Conservation (phyloP, 2,113 vertebrate genomes). For the Taxidea taxus region DNA sequence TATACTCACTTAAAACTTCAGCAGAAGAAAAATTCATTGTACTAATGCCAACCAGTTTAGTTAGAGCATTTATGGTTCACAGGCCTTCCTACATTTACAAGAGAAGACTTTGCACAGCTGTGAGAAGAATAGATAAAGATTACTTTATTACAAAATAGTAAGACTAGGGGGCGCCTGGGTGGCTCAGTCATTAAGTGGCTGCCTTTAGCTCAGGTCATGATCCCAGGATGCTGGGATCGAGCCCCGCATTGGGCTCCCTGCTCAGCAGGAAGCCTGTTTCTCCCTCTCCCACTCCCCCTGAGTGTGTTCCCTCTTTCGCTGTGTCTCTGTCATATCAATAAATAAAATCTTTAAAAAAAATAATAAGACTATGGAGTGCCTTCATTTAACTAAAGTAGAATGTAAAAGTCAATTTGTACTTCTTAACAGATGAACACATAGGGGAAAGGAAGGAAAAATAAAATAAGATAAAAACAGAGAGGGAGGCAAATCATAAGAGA, state of each 20-base stretch:
- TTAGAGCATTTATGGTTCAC: not conserved
- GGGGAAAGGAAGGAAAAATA: not conserved
- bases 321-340: too few species aligned
- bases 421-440: not conserved
- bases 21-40: conserved; percentile 25
- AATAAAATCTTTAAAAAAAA: not conserved
- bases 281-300: too few species aligned
- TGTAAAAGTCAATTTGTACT: conserved; percentile 73
- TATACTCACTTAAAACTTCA: conserved; percentile 22
- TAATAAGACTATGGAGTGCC: conserved; percentile 71
- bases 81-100: not conserved
- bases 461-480: not conserved
- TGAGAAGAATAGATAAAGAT: not conserved
- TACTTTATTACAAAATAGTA: conserved; percentile 11
- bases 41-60: conserved; percentile 9
- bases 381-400: conserved; percentile 74
- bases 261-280: too few species aligned
- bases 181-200: too few species aligned
- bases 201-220: too few species aligned
- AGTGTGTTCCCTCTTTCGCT: too few species aligned
- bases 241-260: too few species aligned
- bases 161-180: conserved; percentile 71
- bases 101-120: not conserved
- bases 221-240: too few species aligned
- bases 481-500: not conserved